A percentile compares a stretch with the other conserved stretches of the same genome.
phyloP scores from a whole-genome alignment of 2,888 invertebrate genomes.

The Noctuana brunneofusca region DNA sequence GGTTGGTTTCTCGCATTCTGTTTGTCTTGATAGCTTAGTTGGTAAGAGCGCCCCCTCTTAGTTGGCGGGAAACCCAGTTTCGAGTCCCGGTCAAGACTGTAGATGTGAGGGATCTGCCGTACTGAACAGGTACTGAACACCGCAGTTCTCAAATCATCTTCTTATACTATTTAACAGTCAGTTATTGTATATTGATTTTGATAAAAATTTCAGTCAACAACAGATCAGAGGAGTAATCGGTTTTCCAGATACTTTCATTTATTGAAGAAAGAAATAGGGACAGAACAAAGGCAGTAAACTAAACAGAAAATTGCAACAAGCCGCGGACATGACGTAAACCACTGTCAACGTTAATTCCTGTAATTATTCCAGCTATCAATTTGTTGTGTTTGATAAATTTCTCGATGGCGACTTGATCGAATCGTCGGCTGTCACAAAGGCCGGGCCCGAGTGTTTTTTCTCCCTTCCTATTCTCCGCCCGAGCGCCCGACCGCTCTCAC shows the following conservation, averaged over 20 bases:
- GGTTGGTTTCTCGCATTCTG: conserved; percentile 53
- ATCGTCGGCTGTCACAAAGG: conserved; percentile 74
- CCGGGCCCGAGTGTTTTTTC: conserved; percentile 71
- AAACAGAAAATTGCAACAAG: conserved; percentile 4
- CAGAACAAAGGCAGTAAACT: neutral
- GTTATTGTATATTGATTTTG: too few species aligned
- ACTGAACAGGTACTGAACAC: conserved; percentile 27
- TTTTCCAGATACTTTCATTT: too few species aligned
- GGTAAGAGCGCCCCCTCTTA: conserved; percentile 74
- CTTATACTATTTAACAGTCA: too few species aligned
- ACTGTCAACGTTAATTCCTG: conserved; percentile 20
- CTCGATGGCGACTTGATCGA: conserved; percentile 75
- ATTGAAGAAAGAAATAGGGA: neutral
- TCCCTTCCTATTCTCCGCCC: conserved; percentile 59
- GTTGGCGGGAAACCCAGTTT: conserved; percentile 75
- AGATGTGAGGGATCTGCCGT: conserved; percentile 60
- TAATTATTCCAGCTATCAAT: conserved; percentile 33
- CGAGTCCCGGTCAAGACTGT: conserved; percentile 81
- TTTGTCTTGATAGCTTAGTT: conserved; percentile 81
- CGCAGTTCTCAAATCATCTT: too few species aligned
- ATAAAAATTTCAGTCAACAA: too few species aligned
- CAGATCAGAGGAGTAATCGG: too few species aligned
- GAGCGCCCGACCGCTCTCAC: conserved; percentile 73
- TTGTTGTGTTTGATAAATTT: conserved; percentile 63
- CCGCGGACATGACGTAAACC: neutral